A percentile compares a stretch with the other conserved stretches of the same genome.
Conservation (phyloP, 2,888 invertebrate genomes). For the Papilio demoleus region DNA sequence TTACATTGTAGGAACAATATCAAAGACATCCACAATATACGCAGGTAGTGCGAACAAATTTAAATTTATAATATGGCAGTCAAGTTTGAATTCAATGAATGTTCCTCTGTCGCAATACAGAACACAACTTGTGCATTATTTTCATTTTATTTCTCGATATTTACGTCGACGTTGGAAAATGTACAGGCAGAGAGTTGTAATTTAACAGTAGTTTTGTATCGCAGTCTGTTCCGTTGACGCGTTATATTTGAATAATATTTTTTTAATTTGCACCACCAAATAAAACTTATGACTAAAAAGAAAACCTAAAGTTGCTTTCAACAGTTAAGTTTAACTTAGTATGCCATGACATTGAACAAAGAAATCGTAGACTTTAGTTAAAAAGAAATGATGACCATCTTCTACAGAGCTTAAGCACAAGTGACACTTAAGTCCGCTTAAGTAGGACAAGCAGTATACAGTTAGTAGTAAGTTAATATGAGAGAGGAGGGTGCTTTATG, state of each 20-base stretch:
- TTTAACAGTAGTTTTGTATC: not conserved
- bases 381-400: not conserved
- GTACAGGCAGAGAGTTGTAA: not conserved
- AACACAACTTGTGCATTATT: conserved; percentile 2
- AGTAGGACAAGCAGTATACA: not conserved
- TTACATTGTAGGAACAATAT: not conserved
- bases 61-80: conserved; percentile 1
- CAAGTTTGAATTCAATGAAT: conserved; percentile 15
- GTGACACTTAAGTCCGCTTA: conserved; percentile 5
- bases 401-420: conserved; percentile 1
- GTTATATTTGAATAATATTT: not conserved
- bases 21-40: not conserved
- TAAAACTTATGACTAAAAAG: too few species aligned
- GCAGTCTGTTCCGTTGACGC: not conserved
- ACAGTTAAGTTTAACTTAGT: too few species aligned
- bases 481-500: not conserved
- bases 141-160: conserved; percentile 6
- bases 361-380: not conserved
- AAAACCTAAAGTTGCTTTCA: too few species aligned
- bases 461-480: not conserved
- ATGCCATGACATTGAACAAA: not conserved
- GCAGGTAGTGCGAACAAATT: not conserved
- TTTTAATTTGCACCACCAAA: not conserved
- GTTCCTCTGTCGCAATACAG: conserved; percentile 2
- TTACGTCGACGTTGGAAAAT: not conserved